Evolutionary conservation across 2,797 vertebrate genomes (phyloP).

Genomic region (Semotilus atromaculatus): DNA sequence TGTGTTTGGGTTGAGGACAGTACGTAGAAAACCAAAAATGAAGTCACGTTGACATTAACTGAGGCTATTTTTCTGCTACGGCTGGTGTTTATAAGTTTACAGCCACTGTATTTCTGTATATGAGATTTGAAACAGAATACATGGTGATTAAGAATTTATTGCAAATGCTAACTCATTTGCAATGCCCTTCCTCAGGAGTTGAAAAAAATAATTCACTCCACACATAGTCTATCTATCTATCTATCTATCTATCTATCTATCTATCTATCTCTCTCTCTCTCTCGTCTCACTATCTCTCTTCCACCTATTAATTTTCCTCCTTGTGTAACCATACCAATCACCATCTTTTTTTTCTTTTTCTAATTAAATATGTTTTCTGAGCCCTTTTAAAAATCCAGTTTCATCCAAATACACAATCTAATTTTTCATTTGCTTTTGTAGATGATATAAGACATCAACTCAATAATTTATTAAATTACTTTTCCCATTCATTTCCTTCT

Average conservation of each 20-base stretch:
- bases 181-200: neutral
- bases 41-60: constrained; percentile 60
- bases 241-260: neutral
- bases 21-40: constrained; percentile 61
- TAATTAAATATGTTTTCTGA: constrained; percentile 86
- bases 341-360: constrained; percentile 69
- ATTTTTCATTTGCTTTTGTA: constrained; percentile 85
- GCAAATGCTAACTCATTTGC: constrained; percentile 9
- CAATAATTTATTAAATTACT: constrained; percentile 88
- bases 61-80: constrained; percentile 12
- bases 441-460: constrained; percentile 87
- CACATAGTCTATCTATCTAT: neutral
- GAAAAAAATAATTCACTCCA: neutral
- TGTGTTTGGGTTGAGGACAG: constrained; percentile 63
- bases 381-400: constrained; percentile 81
- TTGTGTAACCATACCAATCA: constrained; percentile 73
- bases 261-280: constrained; percentile 57
- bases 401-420: constrained; percentile 83
- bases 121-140: constrained; percentile 24
- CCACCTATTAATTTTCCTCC: constrained; percentile 74
- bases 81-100: neutral
- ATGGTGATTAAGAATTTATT: constrained; percentile 1
- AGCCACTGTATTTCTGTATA: neutral
- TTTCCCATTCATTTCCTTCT: constrained; percentile 85
- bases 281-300: constrained; percentile 69